A percentile compares a stretch with the other conserved stretches of the same genome.
Evolutionary conservation across 2,888 invertebrate genomes (phyloP).

Genomic region (Pandemis heparana): DNA sequence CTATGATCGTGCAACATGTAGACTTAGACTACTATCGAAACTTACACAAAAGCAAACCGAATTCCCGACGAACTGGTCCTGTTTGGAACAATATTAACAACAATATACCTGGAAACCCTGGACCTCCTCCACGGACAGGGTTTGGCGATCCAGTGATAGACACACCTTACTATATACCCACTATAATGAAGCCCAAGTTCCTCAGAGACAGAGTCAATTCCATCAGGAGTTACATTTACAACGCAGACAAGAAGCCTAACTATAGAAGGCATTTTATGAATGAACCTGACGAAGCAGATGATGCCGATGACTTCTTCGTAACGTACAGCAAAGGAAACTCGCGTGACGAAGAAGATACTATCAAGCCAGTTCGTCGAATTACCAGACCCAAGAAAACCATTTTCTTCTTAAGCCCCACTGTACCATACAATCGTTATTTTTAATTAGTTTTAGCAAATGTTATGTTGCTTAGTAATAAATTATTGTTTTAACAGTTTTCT

Average conservation of each 20-base stretch:
- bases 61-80: slow-evolving; percentile 44
- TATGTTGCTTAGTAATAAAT: slow-evolving; percentile 37
- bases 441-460: slow-evolving; percentile 4
- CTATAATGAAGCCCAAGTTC: slow-evolving; percentile 52
- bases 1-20: slow-evolving; percentile 49
- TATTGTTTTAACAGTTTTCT: slow-evolving; percentile 21
- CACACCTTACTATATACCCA: slow-evolving; percentile 48
- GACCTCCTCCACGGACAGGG: background rate
- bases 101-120: background rate
- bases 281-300: background rate
- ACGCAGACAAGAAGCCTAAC: slow-evolving; percentile 43
- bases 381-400: slow-evolving; percentile 62
- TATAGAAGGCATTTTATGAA: slow-evolving; percentile 25
- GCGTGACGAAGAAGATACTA: background rate
- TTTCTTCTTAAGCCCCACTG: slow-evolving; percentile 76
- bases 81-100: background rate
- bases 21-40: slow-evolving; percentile 52
- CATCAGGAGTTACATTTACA: slow-evolving; percentile 56
- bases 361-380: slow-evolving; percentile 35
- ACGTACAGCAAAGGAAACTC: slow-evolving; percentile 18
- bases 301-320: background rate
- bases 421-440: slow-evolving; percentile 67
- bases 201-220: slow-evolving; percentile 59
- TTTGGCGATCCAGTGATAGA: slow-evolving; percentile 47
- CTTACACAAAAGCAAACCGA: slow-evolving; percentile 44